These are phyloP conservation scores for Drosophila stalkeri DNA, from an alignment of 2,888 invertebrate genomes.

Conservation along the genomic window DNA sequence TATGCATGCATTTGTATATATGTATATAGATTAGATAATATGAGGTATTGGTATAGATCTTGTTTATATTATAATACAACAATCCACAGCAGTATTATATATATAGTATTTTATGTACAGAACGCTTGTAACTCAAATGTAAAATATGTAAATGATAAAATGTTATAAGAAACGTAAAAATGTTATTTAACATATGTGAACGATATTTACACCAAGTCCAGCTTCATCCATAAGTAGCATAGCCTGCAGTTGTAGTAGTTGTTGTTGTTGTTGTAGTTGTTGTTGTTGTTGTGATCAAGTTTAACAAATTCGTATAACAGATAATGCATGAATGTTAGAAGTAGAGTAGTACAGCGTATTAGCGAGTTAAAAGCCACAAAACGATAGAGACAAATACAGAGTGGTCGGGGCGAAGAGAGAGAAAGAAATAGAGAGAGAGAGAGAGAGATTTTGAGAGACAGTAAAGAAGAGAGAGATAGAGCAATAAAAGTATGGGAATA, in stretches of 20 bases:
- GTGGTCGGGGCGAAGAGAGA: constrained; percentile 33
- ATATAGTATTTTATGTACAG: constrained; percentile 41
- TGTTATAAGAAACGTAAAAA: constrained; percentile 40
- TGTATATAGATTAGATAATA: constrained; percentile 15
- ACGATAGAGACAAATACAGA: constrained; percentile 41
- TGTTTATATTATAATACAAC: constrained; percentile 29
- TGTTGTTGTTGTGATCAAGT: constrained; percentile 59
- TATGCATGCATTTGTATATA: constrained; percentile 54
- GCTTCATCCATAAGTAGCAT: constrained; percentile 96
- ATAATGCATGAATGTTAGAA: constrained; percentile 70
- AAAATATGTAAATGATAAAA: constrained; percentile 14
- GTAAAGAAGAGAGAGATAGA: constrained; percentile 26
- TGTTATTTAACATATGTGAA: constrained; percentile 67
- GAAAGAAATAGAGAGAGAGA: constrained; percentile 32
- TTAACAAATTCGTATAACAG: constrained; percentile 68
- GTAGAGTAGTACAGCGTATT: constrained; percentile 53
- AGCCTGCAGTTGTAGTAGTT: constrained; percentile 87
- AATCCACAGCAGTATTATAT: constrained; percentile 24
- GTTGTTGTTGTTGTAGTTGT: constrained; percentile 49
- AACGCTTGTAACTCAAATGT: constrained; percentile 31
- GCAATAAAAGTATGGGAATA: constrained; percentile 31
- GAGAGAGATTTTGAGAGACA: constrained; percentile 18
- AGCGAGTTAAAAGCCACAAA: constrained; percentile 47
- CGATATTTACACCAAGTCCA: constrained; percentile 95
- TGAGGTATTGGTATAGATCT: constrained; percentile 3